phyloP scores from a whole-genome alignment of 2,797 vertebrate species.

The Amphiprion clarkii region DNA sequence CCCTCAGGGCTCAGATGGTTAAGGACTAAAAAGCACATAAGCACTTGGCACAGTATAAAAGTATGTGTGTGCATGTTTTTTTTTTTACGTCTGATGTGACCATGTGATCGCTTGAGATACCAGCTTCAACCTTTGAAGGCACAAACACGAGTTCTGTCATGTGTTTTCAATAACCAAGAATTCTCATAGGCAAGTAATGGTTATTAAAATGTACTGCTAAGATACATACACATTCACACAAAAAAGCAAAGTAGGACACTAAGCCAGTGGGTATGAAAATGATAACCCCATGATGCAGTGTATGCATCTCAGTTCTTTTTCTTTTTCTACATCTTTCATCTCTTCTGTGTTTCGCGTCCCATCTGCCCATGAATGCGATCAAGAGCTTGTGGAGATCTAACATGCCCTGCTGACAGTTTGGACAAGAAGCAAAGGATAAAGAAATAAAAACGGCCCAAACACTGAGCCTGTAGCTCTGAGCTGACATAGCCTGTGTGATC shows the following conservation, averaged over 20 bases:
- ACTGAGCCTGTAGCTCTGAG: constrained; percentile 30
- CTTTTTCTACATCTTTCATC: constrained; percentile 27
- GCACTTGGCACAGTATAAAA: not conserved
- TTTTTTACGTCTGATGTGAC: not conserved
- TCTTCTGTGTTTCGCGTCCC: constrained; percentile 42
- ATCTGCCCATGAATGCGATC: constrained; percentile 47
- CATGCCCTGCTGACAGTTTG: constrained; percentile 53
- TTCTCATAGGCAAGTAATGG: constrained; percentile 3
- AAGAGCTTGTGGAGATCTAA: constrained; percentile 46
- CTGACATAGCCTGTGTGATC: constrained; percentile 26
- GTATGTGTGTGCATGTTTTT: not conserved
- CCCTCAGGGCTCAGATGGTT: not conserved
- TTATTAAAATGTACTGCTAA: constrained; percentile 9
- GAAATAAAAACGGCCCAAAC: constrained; percentile 27
- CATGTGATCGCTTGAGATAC: constrained; percentile 40
- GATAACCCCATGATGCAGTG: constrained; percentile 52
- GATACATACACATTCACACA: constrained; percentile 21
- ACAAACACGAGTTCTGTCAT: constrained; percentile 47
- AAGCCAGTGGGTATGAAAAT: constrained; percentile 41
- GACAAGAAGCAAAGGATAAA: constrained; percentile 31
- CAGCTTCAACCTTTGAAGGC: constrained; percentile 14
- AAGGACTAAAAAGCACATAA: not conserved
- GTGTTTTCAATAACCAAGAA: constrained; percentile 39
- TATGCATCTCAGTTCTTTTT: constrained; percentile 11
- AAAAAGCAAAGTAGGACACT: constrained; percentile 52